phyloP scores from a whole-genome alignment of 2,797 vertebrate species.

The Mormyrops boulengeri region DNA sequence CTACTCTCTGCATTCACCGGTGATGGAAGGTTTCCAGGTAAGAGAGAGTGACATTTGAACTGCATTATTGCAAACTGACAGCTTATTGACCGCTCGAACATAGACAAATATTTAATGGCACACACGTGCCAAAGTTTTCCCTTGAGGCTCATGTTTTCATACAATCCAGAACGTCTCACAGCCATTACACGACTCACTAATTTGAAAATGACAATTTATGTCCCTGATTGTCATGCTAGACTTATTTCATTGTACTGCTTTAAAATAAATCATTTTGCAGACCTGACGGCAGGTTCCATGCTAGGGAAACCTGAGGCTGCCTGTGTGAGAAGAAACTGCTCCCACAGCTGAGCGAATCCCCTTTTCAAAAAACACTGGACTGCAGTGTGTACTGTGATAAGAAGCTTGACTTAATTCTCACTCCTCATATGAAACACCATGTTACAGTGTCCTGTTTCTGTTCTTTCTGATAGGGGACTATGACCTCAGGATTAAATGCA shows the following conservation, averaged over 20 bases:
- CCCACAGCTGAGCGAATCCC: not conserved
- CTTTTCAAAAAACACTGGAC: not conserved
- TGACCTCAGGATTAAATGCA: not conserved
- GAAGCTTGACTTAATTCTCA: not conserved
- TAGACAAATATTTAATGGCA: not conserved
- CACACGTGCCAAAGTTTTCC: not conserved
- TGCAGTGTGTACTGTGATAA: not conserved
- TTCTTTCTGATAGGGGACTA: not conserved
- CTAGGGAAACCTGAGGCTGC: not conserved
- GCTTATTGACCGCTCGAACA: not conserved
- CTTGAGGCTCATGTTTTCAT: not conserved
- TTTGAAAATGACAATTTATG: constrained; percentile 3
- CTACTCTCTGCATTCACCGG: not conserved
- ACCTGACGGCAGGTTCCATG: not conserved
- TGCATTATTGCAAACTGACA: not conserved
- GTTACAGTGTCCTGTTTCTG: not conserved
- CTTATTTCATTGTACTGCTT: not conserved
- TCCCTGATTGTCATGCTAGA: not conserved
- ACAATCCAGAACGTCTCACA: not conserved
- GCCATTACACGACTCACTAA: not conserved
- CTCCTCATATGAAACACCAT: not conserved
- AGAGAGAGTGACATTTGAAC: not conserved
- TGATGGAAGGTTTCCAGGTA: not conserved
- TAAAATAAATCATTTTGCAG: not conserved
- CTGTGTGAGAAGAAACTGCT: not conserved